Evolutionary conservation across 2,113 vertebrate genomes (phyloP).

Genomic region (Seriola quinqueradiata): DNA sequence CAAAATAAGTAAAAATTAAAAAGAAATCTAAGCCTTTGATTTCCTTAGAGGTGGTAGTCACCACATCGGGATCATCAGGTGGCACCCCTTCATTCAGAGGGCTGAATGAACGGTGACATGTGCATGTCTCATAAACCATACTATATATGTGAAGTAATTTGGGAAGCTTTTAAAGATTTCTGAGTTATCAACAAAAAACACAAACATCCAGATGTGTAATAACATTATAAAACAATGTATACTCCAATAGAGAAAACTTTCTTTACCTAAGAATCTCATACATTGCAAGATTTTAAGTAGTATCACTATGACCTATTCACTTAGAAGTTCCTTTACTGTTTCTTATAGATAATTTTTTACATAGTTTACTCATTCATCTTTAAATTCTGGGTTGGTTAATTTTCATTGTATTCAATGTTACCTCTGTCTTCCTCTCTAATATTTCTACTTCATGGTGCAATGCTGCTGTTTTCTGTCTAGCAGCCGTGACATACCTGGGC

Average conservation of each 20-base stretch:
- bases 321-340: not conserved
- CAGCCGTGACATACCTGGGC: constrained; percentile 65
- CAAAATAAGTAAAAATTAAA: too few relatives aligned
- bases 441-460: constrained; percentile 56
- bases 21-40: not conserved
- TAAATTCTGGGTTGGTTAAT: constrained; percentile 23
- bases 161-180: not conserved
- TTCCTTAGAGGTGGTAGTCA: too few relatives aligned
- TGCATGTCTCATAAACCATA: not conserved
- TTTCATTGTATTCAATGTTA: constrained; percentile 37
- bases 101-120: too few relatives aligned
- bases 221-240: not conserved
- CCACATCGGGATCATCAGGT: too few relatives aligned
- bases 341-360: not conserved
- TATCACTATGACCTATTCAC: not conserved
- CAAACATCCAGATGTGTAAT: not conserved
- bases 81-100: too few relatives aligned
- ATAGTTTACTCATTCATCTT: constrained; percentile 18
- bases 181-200: not conserved
- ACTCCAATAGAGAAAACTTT: not conserved
- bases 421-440: constrained; percentile 41
- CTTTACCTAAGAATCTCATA: not conserved
- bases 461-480: constrained; percentile 51
- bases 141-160: not conserved
- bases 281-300: not conserved